Conservation (phyloP, 2,797 vertebrate species). For the Poecilia picta region DNA sequence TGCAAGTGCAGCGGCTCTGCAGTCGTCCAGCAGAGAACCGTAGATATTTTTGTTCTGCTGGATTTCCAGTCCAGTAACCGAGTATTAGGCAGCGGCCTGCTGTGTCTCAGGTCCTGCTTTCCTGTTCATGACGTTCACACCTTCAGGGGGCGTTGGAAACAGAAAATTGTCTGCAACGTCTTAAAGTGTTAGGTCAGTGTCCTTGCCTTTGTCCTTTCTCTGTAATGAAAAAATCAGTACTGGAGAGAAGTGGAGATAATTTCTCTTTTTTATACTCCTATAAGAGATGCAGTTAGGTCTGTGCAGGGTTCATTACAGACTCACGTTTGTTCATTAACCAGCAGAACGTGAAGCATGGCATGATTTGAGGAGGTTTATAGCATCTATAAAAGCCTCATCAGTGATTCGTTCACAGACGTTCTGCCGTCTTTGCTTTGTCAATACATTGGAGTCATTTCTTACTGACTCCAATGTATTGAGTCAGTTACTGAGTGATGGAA, state of each 20-base stretch:
- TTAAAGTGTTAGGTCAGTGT: constrained; percentile 28
- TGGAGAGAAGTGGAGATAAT: constrained; percentile 28
- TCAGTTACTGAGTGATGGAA: constrained; percentile 65
- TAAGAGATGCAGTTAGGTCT: constrained; percentile 5
- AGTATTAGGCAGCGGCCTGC: constrained; percentile 26
- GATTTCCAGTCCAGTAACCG: constrained; percentile 34
- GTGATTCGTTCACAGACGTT: neutral
- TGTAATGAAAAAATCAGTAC: constrained; percentile 12
- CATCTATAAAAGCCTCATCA: neutral
- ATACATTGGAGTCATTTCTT: constrained; percentile 50
- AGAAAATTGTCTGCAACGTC: constrained; percentile 29
- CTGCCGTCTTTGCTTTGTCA: constrained; percentile 52
- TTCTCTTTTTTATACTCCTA: constrained; percentile 10
- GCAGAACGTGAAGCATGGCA: constrained; percentile 16
- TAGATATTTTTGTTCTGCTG: constrained; percentile 5
- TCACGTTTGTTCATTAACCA: constrained; percentile 18
- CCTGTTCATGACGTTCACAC: constrained; percentile 19
- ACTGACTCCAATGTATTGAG: no score
- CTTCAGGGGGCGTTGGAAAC: constrained; percentile 17
- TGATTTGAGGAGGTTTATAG: constrained; percentile 12
- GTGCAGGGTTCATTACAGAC: constrained; percentile 15
- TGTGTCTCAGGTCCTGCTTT: constrained; percentile 9
- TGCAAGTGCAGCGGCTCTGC: constrained; percentile 31
- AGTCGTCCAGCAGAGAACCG: constrained; percentile 40
- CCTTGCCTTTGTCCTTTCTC: constrained; percentile 45